Percentiles rank a stretch among this genome's conserved stretches.
These are phyloP conservation scores for Cantharis lateralis DNA, from an alignment of 2,888 invertebrate genomes.

Conservation along the genomic window DNA sequence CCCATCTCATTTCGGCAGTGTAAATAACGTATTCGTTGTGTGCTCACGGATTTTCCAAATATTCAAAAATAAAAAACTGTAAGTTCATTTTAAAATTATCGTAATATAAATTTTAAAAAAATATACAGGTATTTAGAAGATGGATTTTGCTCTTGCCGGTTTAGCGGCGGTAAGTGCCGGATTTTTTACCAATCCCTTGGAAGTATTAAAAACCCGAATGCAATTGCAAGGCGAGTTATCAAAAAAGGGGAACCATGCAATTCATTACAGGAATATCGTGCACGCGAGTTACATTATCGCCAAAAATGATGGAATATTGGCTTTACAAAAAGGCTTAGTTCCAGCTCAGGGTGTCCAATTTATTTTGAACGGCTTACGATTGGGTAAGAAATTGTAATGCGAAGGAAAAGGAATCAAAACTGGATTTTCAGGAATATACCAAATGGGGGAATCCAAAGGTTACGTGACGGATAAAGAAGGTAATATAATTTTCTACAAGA, in stretches of 20 bases:
- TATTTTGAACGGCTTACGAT: slow-evolving; percentile 65
- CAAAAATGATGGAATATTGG: slow-evolving; percentile 71
- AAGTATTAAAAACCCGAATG: slow-evolving; percentile 87
- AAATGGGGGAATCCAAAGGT: slow-evolving; percentile 44
- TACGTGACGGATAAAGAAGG: slow-evolving; percentile 59
- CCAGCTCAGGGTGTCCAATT: slow-evolving; percentile 85
- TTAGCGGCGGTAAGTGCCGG: slow-evolving; percentile 66
- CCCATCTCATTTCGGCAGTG: background rate
- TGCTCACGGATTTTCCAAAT: background rate
- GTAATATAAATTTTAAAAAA: background rate
- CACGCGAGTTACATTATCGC: slow-evolving; percentile 65
- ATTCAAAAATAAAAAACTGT: background rate
- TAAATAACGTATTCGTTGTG: background rate
- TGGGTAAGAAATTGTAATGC: slow-evolving; percentile 42
- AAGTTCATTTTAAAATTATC: background rate
- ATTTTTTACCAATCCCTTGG: slow-evolving; percentile 86
- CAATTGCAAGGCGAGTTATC: slow-evolving; percentile 70
- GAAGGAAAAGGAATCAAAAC: background rate
- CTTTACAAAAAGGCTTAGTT: slow-evolving; percentile 77
- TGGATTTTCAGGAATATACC: slow-evolving; percentile 43
- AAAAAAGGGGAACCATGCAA: slow-evolving; percentile 66
- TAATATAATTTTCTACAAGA: slow-evolving; percentile 56
- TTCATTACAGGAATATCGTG: slow-evolving; percentile 75
- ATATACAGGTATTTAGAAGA: slow-evolving; percentile 16
- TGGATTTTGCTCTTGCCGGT: slow-evolving; percentile 59